Base-by-base conservation (phyloP, 2,888 invertebrate genomes). In the Congeria kusceri region DNA sequence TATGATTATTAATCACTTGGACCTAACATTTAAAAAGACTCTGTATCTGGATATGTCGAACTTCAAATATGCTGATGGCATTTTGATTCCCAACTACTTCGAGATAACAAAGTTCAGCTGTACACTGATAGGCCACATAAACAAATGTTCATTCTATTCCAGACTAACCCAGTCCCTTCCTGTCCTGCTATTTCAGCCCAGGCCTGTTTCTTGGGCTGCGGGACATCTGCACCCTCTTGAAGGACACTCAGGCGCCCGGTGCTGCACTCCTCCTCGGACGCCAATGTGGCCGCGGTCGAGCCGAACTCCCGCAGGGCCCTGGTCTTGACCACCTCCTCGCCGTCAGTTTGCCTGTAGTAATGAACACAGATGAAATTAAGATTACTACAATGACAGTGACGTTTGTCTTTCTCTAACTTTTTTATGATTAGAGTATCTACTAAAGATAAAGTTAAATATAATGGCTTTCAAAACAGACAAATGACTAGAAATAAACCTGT, bases 221-320 rank as follows among this genome's bases (percentile, higher is more conserved):
- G 65, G 18, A 28, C 53, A 18, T 39, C 47, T 23, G 25, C 11
- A 9, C 70, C 75, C 25, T 86, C 83, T 20, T 72, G 76, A 49
- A 67, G 69, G 59, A 28, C 47, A 18, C 44, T 27, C 23, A 49
- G 64, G 29, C 75, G 49, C 0, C 59, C 73, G 20, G 69, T 67
- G 27, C 29, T 66, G 13, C 80, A 71, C n/a, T 83, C 83, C 72
- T 84, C 84, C 57, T 71, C 73, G 15, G 80, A 73, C 2, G 77
- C 83, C 39, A 77, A 62, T 13, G 86, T 83, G 27, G 87, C 87
- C n/a, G 75, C 67, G 9, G 69, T 79, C 11, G 83, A 81, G 23
- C 66, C 57, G 32, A 44, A 57, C 57, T 80, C 85, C 23, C 25
- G 27, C 29, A 32, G 29, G 11, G 62, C 69, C 5, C 29, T 27